Base-by-base conservation (phyloP, 2,888 invertebrate genomes). In the Tiliacea aurago region DNA sequence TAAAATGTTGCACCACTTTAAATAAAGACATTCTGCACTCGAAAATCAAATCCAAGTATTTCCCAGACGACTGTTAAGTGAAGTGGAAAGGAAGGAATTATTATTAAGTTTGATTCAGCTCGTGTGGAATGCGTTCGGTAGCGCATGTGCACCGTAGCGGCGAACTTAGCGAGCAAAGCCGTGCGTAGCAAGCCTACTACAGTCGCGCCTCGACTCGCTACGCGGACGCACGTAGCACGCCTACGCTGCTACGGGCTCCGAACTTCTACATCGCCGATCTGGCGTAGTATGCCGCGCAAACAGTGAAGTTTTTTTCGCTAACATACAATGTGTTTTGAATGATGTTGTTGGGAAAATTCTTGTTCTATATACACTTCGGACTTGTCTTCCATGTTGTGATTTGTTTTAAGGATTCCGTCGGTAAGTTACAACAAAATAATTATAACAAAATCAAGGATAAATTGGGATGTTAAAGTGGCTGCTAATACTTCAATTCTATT, bases 311-410 rank as follows among this genome's bases (percentile, higher is more conserved):
- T 90, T 83, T 83, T 76, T 86, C 78, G 76, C 86, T 82, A 89
- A 90, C 83, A 91, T 94, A 95, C 90, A 78, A 95, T 96, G 95
- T 95, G 93, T 92, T 91, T 91, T 93, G 91, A 95, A 96, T 94
- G 90, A 96, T 96, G 96, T 94, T 94, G 94, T 94, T 95, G 90
- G 93, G 93, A 90, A 96, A 95, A 94, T 91, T 96, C 90, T 94
- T 96, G 93, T 95, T 95, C 92, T 96, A 93, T 91, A 89, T 95
- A 93, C 94, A 96, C 87, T 96, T 96, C 86, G 96, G 96, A 95
- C 96, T 96, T 88, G 95, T 96, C 95, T 96, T 96, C 94, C 95
- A 96, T 89, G 93, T 95, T 92, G 96, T 95, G 92, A 96, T 96
- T 93, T 96, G 96, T 92, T 95, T 95, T 93, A 95, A 96, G 93